Evolutionary conservation across 2,797 vertebrate species (phyloP), one percentile per base, ranked within the genome.

Genomic region (Paguma larvata): DNA sequence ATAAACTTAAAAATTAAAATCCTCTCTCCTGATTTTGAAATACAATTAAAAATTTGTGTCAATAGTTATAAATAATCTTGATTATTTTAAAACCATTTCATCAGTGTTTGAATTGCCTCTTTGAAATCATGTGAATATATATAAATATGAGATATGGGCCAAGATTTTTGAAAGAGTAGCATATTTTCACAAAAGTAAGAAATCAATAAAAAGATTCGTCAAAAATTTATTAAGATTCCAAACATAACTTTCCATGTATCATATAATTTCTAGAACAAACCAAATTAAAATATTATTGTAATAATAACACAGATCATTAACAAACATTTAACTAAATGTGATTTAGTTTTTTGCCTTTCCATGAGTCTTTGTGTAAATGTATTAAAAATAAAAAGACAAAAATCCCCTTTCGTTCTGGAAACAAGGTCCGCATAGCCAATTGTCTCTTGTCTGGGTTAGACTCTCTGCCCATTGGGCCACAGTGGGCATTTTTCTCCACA

Each of bases 1-100:
- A 59, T 59, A 23, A 21, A 23, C 21, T 59, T 59, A 59, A 59
- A 59, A 59, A 8, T 53, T 23, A 59, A 59, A 59, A 3, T 59
- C 56, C 3, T 90, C 41, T 94, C 14, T 80, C n/a, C 92, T 95
- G 48, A 95, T 93, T 93, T 59, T 85, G 14, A 92, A 96, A 82
- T 86, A 63, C 13, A 83, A 51, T 82, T 80, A 53, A 96, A 94
- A 68, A 44, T 8, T 95, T 30, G 8, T 89, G 83, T 75, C 12
- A 84, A 51, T 23, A 51, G 19, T 51, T 73, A 21, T 85, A 67
- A 63, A 63, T 77, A 44, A 96, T 63, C 7, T 13, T 87, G 25
- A 73, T 32, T 62, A 3, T 56, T 95, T 78, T 32, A 79, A 93
- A 75, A 10, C 2, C 48, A 27, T 32, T 41, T 73, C 6, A 15